Base-by-base conservation (phyloP, 2,113 vertebrate species). In the Callaeas wilsoni region DNA sequence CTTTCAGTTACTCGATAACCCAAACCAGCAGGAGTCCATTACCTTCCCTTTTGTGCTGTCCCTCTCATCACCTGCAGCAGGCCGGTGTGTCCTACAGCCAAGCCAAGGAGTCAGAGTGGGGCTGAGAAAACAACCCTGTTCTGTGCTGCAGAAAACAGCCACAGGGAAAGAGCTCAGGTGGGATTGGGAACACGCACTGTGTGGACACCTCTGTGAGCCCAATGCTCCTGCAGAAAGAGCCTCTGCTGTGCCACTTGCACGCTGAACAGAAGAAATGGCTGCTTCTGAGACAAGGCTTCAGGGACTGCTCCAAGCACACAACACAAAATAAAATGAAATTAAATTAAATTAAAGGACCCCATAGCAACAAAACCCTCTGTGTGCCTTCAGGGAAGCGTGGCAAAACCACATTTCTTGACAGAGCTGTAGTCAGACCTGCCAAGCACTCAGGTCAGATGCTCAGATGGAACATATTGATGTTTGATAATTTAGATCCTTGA, bases 191-290 rank as follows among this genome's bases (percentile, higher is more conserved):
- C 21, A 37, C 10, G 52, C 14, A 4, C 39, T 17, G 33, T 22
- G 22, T 4, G 2, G 12, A 19, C 67, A 46, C 13, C 37, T 39
- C 76, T 29, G 25, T 8, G 63, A 89, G 52, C 29, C 39, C 71
- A 53, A 0, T 0, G 6, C 12, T 52, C 47, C 62, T 42, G 60
- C 47, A 62, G n/a, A 63, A 53, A 33, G 3, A 47, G 50, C 8
- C 64, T 35, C n/a, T 3, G 1, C 85, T 29, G 39, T 18, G 33
- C 19, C 1, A 0, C 50, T 22, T 27, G 25, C 42, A 21, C 7
- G 1, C 12, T 9, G 30, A 46, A 42, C 50, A 62, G 67, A 62
- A n/a, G 41, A 26, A 59, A 60, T 0, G 2, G 11, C 50, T 78
- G n/a, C 26, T 74, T 52, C 69, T 62, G 27, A 53, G 60, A 13